phyloP scores from a whole-genome alignment of 2,113 vertebrate species.

The Daubentonia madagascariensis region DNA sequence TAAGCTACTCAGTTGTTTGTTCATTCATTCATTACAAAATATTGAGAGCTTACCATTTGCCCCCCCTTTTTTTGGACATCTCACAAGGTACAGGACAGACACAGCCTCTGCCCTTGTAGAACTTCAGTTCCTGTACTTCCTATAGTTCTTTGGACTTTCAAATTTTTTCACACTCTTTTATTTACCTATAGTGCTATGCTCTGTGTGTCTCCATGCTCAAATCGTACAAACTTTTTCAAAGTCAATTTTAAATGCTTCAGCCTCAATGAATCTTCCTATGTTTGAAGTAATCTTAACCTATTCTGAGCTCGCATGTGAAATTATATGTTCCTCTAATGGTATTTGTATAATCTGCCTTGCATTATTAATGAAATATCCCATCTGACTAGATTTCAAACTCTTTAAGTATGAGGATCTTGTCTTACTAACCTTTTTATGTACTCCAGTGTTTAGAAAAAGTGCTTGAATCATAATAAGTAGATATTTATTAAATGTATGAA shows the following conservation, averaged over 20 bases:
- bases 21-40: not conserved
- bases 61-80: not conserved
- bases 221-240: not conserved
- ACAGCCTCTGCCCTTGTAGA: not conserved
- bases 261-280: not conserved
- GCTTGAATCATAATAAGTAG: not conserved
- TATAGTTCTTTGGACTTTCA: not conserved
- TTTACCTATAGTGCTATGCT: not conserved
- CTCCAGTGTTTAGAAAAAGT: conserved; percentile 22
- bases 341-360: not conserved
- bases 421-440: not conserved
- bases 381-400: not conserved
- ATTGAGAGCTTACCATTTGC: not conserved
- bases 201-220: not conserved
- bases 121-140: not conserved
- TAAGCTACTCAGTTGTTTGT: not conserved
- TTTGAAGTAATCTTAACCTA: not conserved
- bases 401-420: not conserved
- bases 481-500: not conserved
- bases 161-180: not conserved
- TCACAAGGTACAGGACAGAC: not conserved
- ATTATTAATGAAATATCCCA: conserved; percentile 30
- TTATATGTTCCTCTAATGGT: conserved; percentile 27
- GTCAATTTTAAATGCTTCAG: conserved; percentile 43
- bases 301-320: not conserved